Percentiles rank a stretch among this genome's conserved stretches.
phyloP scores from a whole-genome alignment of 1,140 invertebrate species.

The Drosophila bocqueti region DNA sequence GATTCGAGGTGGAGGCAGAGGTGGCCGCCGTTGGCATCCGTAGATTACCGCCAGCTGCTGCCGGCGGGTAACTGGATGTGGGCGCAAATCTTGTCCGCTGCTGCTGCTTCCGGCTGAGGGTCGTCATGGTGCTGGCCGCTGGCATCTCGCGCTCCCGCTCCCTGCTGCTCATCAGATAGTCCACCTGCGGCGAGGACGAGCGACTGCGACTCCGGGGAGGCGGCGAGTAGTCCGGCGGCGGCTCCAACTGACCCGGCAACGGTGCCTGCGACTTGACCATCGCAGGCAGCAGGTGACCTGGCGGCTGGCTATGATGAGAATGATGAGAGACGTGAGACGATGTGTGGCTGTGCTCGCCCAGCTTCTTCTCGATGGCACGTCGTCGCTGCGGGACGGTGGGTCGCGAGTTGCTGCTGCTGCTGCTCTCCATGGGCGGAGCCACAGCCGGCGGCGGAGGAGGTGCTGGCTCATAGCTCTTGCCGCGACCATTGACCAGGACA shows the following conservation, averaged over 20 bases:
- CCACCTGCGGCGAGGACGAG: conserved; percentile 85
- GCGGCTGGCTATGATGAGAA: background rate
- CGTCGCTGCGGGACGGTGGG: conserved; percentile 88
- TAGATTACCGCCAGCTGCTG: conserved; percentile 55
- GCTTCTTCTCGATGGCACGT: conserved; percentile 85
- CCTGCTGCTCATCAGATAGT: conserved; percentile 50
- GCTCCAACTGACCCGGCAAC: conserved; percentile 84
- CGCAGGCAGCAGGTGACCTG: background rate
- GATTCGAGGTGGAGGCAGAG: conserved; percentile 66
- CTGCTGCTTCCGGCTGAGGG: conserved; percentile 87
- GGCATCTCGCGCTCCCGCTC: conserved; percentile 6
- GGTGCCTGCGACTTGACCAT: conserved; percentile 16
- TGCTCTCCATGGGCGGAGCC: conserved; percentile 32
- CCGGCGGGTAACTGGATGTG: conserved; percentile 84
- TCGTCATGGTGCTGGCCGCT: conserved; percentile 72
- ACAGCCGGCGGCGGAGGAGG: background rate
- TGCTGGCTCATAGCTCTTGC: conserved; percentile 55
- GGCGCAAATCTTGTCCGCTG: conserved; percentile 89
- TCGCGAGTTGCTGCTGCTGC: conserved; percentile 37
- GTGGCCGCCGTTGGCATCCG: conserved; percentile 42
- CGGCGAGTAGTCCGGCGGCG: conserved; percentile 90
- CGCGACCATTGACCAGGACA: conserved; percentile 40
- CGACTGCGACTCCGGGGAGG: conserved; percentile 86
- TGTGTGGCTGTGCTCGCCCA: conserved; percentile 53
- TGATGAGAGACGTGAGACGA: background rate